Evolutionary conservation across 1,140 invertebrate species (phyloP).

Genomic region (Palaemon carinicauda): DNA sequence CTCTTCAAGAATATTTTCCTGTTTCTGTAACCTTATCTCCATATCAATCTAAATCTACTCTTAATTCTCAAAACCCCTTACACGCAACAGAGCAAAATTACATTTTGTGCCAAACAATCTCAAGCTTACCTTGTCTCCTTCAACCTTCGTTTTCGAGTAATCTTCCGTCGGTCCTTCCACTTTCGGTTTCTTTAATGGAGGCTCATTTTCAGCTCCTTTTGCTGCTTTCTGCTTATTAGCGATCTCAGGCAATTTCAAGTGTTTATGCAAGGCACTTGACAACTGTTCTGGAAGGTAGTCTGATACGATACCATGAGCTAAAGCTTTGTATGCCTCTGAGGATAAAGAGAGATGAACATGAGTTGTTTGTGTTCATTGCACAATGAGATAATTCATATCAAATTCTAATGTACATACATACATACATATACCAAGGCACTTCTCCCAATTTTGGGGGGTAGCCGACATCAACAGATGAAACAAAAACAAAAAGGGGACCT

Average conservation of each 20-base stretch:
- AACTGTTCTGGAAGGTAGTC: conserved; percentile 41
- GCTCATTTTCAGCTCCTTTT: conserved; percentile 23
- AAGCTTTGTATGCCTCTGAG: conserved; percentile 44
- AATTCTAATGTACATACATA: too few relatives aligned
- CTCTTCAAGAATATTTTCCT: too few relatives aligned
- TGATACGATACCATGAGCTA: conserved; percentile 53
- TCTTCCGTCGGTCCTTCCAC: conserved; percentile 43
- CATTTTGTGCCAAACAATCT: background rate
- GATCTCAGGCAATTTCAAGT: conserved; percentile 30
- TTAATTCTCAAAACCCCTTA: too few relatives aligned
- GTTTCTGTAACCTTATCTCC: too few relatives aligned
- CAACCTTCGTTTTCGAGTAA: conserved; percentile 24
- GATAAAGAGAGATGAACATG: background rate
- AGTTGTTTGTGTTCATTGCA: background rate
- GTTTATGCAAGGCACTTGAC: conserved; percentile 6
- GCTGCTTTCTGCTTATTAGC: conserved; percentile 29
- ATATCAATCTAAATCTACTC: too few relatives aligned
- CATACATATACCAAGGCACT: too few relatives aligned
- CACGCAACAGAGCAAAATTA: too few relatives aligned
- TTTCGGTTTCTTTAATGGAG: conserved; percentile 38
- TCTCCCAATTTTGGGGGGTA: too few relatives aligned
- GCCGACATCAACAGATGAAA: too few relatives aligned
- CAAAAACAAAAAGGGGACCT: too few relatives aligned
- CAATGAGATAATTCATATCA: too few relatives aligned
- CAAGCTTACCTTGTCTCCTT: conserved; percentile 32